A percentile compares a stretch with the other conserved stretches of the same genome.
Conservation (phyloP, 2,113 vertebrate species). For the Eira barbara region DNA sequence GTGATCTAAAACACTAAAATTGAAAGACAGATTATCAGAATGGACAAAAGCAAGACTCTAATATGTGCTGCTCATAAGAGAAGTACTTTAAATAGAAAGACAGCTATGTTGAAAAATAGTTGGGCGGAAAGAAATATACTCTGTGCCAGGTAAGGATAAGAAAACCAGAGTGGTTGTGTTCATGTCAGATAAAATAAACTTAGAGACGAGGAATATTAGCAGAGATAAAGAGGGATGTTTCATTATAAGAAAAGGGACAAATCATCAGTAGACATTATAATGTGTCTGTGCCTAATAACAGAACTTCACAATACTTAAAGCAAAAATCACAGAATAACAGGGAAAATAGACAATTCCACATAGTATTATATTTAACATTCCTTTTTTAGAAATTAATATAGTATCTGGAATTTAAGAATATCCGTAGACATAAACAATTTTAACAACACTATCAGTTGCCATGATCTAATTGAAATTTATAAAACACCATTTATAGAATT, state of each 20-base stretch:
- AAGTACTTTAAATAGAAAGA: neutral
- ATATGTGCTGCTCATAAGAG: neutral
- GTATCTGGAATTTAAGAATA: neutral
- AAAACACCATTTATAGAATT: neutral
- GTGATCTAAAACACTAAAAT: neutral
- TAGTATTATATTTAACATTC: neutral
- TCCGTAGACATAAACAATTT: neutral
- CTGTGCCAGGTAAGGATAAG: neutral
- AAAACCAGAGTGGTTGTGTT: neutral
- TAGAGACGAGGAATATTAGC: neutral
- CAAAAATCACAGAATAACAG: slow-evolving; percentile 3
- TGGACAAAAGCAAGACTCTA: neutral
- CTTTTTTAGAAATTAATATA: neutral
- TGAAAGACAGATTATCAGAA: neutral
- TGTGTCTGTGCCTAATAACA: neutral
- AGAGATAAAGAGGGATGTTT: neutral
- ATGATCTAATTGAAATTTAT: neutral
- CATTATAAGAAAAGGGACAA: neutral
- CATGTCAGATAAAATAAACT: neutral
- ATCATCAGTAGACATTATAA: neutral
- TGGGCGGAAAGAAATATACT: neutral
- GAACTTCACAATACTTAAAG: neutral
- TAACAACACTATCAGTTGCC: neutral
- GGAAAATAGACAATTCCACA: neutral
- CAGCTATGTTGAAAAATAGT: neutral